Evolutionary conservation across 2,888 invertebrate genomes (phyloP).

Genomic region (Osmoderma eremita): DNA sequence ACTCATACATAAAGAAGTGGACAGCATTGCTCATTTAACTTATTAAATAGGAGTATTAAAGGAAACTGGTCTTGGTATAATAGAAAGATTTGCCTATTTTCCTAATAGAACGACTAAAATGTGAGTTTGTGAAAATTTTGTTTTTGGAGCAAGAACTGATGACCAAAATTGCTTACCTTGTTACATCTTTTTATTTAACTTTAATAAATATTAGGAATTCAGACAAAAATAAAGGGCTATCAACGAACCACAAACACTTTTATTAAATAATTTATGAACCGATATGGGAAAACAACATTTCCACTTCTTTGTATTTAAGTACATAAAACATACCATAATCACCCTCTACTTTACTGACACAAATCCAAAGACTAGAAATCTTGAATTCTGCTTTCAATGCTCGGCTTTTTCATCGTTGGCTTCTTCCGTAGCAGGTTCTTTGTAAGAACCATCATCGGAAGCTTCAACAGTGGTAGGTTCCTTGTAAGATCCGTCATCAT

Average conservation of each 20-base stretch:
- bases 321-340: conserved; percentile 19
- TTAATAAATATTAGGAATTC: no score
- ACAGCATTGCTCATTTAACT: no score
- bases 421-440: conserved; percentile 2
- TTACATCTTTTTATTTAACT: no score
- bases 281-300: not conserved
- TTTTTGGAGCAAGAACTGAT: no score
- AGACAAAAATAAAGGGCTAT: not conserved
- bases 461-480: conserved; percentile 39
- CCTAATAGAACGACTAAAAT: no score
- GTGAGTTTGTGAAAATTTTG: no score
- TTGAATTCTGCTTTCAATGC: conserved; percentile 16
- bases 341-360: conserved; percentile 18
- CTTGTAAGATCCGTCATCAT: conserved; percentile 58
- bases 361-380: conserved; percentile 30
- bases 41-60: no score
- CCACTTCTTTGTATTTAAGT: conserved; percentile 5
- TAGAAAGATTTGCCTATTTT: no score
- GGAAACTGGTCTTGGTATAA: no score
- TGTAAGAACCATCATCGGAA: conserved; percentile 37
- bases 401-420: not conserved
- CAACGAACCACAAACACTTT: not conserved
- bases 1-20: no score
- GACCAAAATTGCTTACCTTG: no score
- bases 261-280: not conserved